Evolutionary conservation across 1,140 invertebrate genomes (phyloP), one percentile per base, ranked within the genome.

Genomic region (Carposina sasakii): DNA sequence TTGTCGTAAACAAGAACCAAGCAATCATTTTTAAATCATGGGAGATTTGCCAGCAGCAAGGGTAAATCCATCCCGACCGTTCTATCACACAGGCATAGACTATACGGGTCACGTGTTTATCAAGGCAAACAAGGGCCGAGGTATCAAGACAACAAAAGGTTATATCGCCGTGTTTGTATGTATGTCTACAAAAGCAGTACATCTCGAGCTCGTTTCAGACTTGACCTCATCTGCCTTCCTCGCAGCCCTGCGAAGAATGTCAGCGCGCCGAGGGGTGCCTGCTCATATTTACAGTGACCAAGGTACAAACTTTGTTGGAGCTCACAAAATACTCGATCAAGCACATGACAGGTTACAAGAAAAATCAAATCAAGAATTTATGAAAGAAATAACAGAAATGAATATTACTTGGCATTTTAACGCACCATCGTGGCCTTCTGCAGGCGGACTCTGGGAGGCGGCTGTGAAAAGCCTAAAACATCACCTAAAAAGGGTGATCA

Each of bases 241-340:
- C 1, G 49, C 60, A 12, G 57, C 68, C 1, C 46, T 77, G 1
- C 36, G 42, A 22, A 42, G 68, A 15, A 72, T 79, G 24, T 49
- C 62, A n/a, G n/a, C 48, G n/a, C 41, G 59, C 12, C 21, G 72
- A 34, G 71, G 65, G 2, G 21, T 5, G 2, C 36, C 31, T 1
- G 1, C 8, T 13, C 22, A 51, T n/a, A 33, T 51, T 1, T 13
- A 51, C 34, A 67, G 56, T 6, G 76, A 85, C 44, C 71, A 75
- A 45, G 76, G 63, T 0, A 73, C 66, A n/a, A 70, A 67, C 31
- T 78, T 82, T 36, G 50, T 60, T 6, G 60, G 58, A 4, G 63
- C 74, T 5, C 23, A 22, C 1, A 24, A 16, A 28, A 26, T 12
- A 24, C 17, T 42, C 15, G 4, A 2, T 3, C 8, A 42, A 15